These are phyloP conservation scores for Phaethornis superciliosus DNA, from an alignment of 2,113 vertebrate species.

Conservation along the genomic window DNA sequence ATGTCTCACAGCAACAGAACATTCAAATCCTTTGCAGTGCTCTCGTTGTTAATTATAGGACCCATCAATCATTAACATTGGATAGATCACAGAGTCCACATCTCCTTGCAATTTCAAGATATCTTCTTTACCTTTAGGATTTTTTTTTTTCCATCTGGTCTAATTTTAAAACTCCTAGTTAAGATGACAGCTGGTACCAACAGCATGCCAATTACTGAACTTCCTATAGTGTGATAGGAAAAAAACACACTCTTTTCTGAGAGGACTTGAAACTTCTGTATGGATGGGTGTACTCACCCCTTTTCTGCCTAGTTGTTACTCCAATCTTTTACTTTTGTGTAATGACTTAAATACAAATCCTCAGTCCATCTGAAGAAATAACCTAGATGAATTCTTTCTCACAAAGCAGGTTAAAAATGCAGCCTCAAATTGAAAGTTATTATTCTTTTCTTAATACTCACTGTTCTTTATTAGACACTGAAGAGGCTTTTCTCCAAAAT, in stretches of 20 bases:
- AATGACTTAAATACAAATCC: not conserved
- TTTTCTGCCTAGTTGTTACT: not conserved
- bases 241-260: not conserved
- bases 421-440: not conserved
- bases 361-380: not conserved
- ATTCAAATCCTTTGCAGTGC: constrained; percentile 14
- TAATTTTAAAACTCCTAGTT: constrained; percentile 17
- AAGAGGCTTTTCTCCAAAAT: not conserved
- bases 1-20: not conserved
- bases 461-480: not conserved
- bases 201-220: not conserved
- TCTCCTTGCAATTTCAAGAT: not conserved
- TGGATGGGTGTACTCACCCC: not conserved
- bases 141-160: not conserved
- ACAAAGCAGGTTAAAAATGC: not conserved
- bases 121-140: not conserved
- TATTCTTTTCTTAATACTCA: not conserved
- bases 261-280: not conserved
- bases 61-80: not conserved
- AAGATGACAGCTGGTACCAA: not conserved
- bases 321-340: not conserved
- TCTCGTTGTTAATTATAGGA: constrained; percentile 20
- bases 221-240: not conserved
- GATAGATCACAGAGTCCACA: not conserved
- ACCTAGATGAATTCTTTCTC: not conserved